Percentiles rank a stretch among this genome's conserved stretches.
Conservation (phyloP, 2,113 vertebrate species). For the Dolichotis patagonum region DNA sequence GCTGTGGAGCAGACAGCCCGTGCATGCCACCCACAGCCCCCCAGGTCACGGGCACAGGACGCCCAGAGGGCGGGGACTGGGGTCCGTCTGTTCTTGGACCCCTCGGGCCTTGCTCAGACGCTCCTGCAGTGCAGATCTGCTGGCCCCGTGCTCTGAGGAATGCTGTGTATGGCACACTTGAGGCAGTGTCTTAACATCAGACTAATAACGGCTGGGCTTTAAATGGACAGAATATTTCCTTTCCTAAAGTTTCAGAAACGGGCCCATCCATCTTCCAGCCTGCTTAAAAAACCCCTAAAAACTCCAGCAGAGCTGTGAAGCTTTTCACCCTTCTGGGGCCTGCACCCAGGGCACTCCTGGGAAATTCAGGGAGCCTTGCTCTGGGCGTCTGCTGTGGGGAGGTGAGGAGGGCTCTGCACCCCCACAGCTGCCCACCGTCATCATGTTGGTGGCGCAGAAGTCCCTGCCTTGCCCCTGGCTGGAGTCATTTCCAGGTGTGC, state of each 20-base stretch:
- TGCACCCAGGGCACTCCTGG: background rate
- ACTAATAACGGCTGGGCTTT: background rate
- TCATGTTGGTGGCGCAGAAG: too few species aligned
- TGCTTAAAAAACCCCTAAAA: background rate
- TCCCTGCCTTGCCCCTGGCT: fast-evolving
- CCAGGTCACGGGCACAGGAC: background rate
- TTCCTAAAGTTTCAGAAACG: background rate
- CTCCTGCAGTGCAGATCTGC: fast-evolving
- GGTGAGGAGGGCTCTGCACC: fast-evolving
- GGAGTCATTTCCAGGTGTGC: background rate
- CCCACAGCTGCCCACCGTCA: background rate
- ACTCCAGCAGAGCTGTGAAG: background rate
- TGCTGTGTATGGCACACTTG: background rate
- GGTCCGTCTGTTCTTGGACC: background rate
- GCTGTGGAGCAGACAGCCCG: background rate
- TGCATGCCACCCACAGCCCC: fast-evolving
- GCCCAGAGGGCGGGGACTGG: background rate
- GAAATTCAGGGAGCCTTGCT: background rate
- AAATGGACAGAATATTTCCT: background rate
- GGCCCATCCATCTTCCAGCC: background rate
- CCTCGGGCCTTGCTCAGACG: background rate
- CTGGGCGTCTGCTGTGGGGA: background rate
- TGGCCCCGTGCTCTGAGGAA: background rate
- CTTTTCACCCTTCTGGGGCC: background rate
- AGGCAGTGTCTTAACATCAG: background rate